Conservation (phyloP, 2,113 vertebrate species). For the Engystomops pustulosus region DNA sequence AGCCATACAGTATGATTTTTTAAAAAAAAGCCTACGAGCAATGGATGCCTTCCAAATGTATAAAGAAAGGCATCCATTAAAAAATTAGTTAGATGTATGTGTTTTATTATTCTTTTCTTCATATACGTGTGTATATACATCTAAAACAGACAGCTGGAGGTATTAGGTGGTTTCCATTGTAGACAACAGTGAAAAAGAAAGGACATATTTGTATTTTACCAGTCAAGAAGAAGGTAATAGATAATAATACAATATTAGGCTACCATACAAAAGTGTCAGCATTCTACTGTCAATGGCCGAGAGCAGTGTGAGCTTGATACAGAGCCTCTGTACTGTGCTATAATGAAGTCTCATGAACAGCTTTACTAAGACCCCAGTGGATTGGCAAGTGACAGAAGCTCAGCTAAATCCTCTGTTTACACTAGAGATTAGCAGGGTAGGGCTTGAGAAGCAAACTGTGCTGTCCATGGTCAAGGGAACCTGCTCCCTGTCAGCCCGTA, state of each 20-base stretch:
- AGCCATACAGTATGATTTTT: too few relatives aligned
- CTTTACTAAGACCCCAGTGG: constrained; percentile 83
- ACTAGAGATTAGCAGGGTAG: constrained; percentile 82
- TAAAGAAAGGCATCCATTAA: too few relatives aligned
- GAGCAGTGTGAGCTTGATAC: constrained; percentile 14
- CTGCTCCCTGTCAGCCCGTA: constrained; percentile 77
- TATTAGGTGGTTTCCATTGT: too few relatives aligned
- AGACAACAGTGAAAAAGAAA: too few relatives aligned
- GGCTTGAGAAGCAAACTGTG: constrained; percentile 71
- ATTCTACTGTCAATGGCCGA: constrained; percentile 6
- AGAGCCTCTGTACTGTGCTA: constrained; percentile 62
- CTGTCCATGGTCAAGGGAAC: constrained; percentile 82
- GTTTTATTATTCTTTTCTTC: too few relatives aligned
- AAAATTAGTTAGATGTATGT: too few relatives aligned
- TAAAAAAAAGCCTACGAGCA: too few relatives aligned
- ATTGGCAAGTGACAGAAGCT: constrained; percentile 85
- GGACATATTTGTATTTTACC: background rate
- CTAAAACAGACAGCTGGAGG: too few relatives aligned
- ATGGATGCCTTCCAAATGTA: too few relatives aligned
- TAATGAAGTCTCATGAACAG: constrained; percentile 75
- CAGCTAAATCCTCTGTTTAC: constrained; percentile 88
- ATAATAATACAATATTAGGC: background rate
- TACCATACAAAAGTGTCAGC: background rate
- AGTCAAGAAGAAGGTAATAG: background rate
- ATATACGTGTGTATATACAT: too few relatives aligned